phyloP scores from a whole-genome alignment of 2,113 vertebrate species.

The Cromileptes altivelis region DNA sequence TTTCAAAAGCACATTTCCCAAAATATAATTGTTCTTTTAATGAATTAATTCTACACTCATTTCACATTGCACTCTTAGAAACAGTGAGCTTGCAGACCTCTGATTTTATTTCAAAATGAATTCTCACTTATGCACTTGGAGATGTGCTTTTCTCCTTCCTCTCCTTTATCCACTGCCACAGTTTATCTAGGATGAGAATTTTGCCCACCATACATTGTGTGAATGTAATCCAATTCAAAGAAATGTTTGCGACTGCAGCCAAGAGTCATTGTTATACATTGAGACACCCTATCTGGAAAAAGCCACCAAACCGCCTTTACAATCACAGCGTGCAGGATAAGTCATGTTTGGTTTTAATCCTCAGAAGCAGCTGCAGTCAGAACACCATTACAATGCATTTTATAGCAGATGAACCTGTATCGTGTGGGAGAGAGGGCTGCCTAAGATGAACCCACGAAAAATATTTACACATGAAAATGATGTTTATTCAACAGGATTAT shows the following conservation, averaged over 20 bases:
- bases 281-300: slow-evolving; percentile 66
- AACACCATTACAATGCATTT: slow-evolving; percentile 57
- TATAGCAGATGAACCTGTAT: slow-evolving; percentile 51
- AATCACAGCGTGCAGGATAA: slow-evolving; percentile 69
- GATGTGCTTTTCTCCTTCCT: slow-evolving; percentile 25
- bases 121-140: slow-evolving; percentile 36
- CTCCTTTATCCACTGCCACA: slow-evolving; percentile 47
- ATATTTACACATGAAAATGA: slow-evolving; percentile 64
- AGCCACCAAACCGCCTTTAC: slow-evolving; percentile 60
- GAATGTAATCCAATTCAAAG: slow-evolving; percentile 74
- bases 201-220: slow-evolving; percentile 63
- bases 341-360: slow-evolving; percentile 78
- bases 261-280: slow-evolving; percentile 68
- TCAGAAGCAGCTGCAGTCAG: slow-evolving; percentile 57
- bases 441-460: slow-evolving; percentile 53
- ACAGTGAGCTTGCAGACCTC: slow-evolving; percentile 12
- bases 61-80: slow-evolving; percentile 3
- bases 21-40: not conserved
- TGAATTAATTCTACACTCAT: not conserved
- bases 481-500: slow-evolving; percentile 74
- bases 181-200: slow-evolving; percentile 68
- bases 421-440: slow-evolving; percentile 46
- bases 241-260: slow-evolving; percentile 69
- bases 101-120: slow-evolving; percentile 28
- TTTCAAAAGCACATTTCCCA: not conserved